Conservation (phyloP, 1,140 invertebrate species). For the Elysia chlorotica region DNA sequence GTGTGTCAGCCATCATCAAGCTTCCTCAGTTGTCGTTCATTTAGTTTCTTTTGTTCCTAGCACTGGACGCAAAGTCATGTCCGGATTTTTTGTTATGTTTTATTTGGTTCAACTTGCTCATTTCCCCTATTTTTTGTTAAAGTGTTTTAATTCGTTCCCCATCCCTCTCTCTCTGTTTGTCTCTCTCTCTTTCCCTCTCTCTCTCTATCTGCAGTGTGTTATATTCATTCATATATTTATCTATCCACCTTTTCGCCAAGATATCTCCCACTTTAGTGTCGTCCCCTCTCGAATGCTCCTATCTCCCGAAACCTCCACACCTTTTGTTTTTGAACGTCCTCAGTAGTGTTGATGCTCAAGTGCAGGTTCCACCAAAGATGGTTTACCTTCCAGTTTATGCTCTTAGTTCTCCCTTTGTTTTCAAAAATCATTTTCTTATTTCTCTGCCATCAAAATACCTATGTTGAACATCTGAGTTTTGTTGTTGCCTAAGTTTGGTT, state of each 20-base stretch:
- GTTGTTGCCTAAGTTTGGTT: too few species aligned
- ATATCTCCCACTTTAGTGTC: not conserved
- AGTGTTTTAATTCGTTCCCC: too few species aligned
- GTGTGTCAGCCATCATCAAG: too few species aligned
- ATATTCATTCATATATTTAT: not conserved
- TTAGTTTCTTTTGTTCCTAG: too few species aligned
- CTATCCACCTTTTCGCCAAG: not conserved
- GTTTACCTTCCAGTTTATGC: not conserved
- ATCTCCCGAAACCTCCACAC: not conserved
- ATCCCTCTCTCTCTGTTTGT: conserved; percentile 6
- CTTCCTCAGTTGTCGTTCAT: too few species aligned
- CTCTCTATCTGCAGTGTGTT: not conserved
- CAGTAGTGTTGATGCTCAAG: not conserved
- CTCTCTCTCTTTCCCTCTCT: not conserved
- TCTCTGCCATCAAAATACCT: too few species aligned
- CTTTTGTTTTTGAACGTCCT: not conserved
- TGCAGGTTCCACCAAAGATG: not conserved
- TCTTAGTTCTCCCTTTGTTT: not conserved
- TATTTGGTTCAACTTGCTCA: too few species aligned
- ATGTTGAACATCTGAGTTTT: too few species aligned
- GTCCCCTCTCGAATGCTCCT: not conserved
- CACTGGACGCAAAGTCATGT: too few species aligned
- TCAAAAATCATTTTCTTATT: too few species aligned
- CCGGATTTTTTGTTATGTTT: too few species aligned
- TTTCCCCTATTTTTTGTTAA: too few species aligned